Base-by-base conservation (phyloP, 2,797 vertebrate species). In the Tapera naevia region DNA sequence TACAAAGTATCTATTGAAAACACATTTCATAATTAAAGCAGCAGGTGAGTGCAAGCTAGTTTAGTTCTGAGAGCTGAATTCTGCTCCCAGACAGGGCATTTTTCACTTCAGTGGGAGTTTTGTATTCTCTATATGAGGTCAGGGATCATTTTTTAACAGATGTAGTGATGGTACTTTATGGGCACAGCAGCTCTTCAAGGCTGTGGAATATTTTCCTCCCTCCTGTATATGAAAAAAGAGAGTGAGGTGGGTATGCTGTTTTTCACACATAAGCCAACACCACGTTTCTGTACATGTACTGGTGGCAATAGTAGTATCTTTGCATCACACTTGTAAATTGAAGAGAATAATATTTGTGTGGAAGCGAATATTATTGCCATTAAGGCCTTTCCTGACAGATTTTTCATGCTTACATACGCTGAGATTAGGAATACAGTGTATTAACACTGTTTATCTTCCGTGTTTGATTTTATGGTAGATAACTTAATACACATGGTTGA, bases 21-120 rank as follows among this genome's bases (percentile, higher is more conserved):
- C 7, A 0, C 4, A 39, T 73, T 96, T 91, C 43, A 81, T 75
- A 86, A 78, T 64, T 92, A 84, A 93, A 93, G 54, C 27, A 87
- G 54, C 65, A 80, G 24, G 43, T 89, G 54, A 72, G 35, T 35
- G 28, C 21, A 64, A 91, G 32, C 46, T 58, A 56, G 3, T 88
- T 89, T 74, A 56, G 54, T 74, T 94, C 83, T 83, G 78, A 86
- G 72, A 93, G 41, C 17, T 75, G 60, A 85, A 70, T 86, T 79
- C 76, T 51, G 37, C 21, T 92, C 74, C 74, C 33, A 80, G 74
- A 70, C 17, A 30, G 86, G 24, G 56, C 11, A 14, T 51, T 67
- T 89, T 93, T 89, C 66, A 92, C 43, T 75, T 85, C 50, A 53
- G 14, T 7, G 1, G 32, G 56, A 90, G 39, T 75, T 89, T 54